Evolutionary conservation across 2,888 invertebrate genomes (phyloP).

Genomic region (Congeria kusceri): DNA sequence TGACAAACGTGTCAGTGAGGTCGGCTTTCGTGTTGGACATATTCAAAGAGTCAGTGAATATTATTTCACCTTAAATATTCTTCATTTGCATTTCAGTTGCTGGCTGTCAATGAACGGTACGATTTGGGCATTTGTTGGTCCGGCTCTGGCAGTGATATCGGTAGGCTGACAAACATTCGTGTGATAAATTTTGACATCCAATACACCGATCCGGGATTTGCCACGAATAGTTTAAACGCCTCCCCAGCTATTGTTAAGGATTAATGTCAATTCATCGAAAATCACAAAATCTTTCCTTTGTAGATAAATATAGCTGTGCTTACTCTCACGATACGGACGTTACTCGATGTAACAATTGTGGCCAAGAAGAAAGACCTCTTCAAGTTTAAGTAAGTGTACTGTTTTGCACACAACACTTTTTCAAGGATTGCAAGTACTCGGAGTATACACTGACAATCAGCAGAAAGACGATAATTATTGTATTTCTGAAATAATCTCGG

Average conservation of each 20-base stretch:
- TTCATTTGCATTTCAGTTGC: slow-evolving; percentile 75
- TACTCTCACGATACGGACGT: slow-evolving; percentile 53
- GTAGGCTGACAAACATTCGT: slow-evolving; percentile 49
- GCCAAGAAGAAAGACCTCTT: slow-evolving; percentile 54
- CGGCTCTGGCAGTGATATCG: slow-evolving; percentile 73
- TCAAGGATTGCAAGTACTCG: too few species aligned
- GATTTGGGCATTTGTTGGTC: slow-evolving; percentile 80
- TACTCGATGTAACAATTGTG: slow-evolving; percentile 52
- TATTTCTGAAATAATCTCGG: too few species aligned
- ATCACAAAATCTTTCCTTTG: too few species aligned
- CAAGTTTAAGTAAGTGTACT: slow-evolving; percentile 60
- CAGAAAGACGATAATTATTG: too few species aligned
- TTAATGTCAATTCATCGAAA: background rate
- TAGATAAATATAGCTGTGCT: slow-evolving; percentile 63
- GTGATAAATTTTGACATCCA: background rate
- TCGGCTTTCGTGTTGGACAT: too few species aligned
- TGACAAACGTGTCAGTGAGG: too few species aligned
- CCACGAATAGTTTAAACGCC: too few species aligned
- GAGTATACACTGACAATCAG: too few species aligned
- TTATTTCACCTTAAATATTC: too few species aligned
- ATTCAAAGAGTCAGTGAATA: too few species aligned
- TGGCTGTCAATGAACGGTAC: slow-evolving; percentile 76
- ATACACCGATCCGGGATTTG: too few species aligned
- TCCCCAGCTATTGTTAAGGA: background rate
- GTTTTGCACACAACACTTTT: too few species aligned